Evolutionary conservation across 2,797 vertebrate species (phyloP), one percentile per base, ranked within the genome.

Genomic region (Alca torda): DNA sequence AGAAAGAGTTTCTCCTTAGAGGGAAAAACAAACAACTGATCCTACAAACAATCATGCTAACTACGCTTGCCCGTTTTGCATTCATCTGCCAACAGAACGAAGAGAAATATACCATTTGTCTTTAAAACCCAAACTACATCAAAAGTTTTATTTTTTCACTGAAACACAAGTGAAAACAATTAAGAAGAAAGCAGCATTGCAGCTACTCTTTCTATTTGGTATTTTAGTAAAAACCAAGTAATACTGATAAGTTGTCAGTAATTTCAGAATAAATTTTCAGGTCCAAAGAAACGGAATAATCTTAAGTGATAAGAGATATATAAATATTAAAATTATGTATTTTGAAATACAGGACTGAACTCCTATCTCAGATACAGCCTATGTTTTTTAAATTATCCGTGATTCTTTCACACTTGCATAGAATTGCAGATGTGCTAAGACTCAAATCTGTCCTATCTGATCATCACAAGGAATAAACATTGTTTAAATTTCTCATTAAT

Each of bases 1-100:
- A 75, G 69, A 80, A 97, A 92, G 87, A 97, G 35, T 95, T 95
- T 96, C 83, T 97, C 84, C 93, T 95, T 89, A 89, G 95, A 96
- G 82, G 83, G 93, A 97, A 96, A 97, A 97, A 94, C 91, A 97
- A 97, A 97, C 95, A 97, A 96, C 95, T 84, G 84, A 94, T 94
- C 73, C 93, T 70, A 94, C 60, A 95, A 96, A 93, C 87, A 91
- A 81, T 87, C 70, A 90, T 39, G 46, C 90, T 96, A 93, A 95
- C 86, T 88, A 59, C 2, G 23, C 24, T 81, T 84, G 54, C 50
- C n/a, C 53, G 19, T 67, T 83, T 43, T 74, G 50, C 61, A 90
- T 96, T 86, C 80, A 43, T 74, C 69, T 76, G 76, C 46, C 77
- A 95, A 74, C 61, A 70, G 57, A 90, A 13, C 37, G 20, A 69